Evolutionary conservation across 2,797 vertebrate genomes (phyloP).

Genomic region (Leptoclinus maculatus): DNA sequence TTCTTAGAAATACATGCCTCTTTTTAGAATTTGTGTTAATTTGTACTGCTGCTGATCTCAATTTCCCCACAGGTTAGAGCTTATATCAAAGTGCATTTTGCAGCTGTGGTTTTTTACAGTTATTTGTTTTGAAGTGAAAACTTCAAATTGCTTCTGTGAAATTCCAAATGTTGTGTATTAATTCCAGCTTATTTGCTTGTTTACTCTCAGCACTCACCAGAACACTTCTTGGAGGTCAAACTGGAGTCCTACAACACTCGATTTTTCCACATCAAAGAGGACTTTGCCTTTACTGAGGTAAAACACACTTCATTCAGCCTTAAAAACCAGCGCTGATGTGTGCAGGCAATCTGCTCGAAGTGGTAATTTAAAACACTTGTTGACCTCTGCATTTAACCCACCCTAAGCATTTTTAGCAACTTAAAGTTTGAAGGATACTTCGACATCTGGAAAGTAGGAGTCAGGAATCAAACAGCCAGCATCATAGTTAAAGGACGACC

Average conservation of each 20-base stretch:
- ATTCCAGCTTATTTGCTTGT: neutral
- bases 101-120: neutral
- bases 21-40: neutral
- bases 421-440: neutral
- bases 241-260: conserved; percentile 91
- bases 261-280: conserved; percentile 92
- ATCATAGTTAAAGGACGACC: no score
- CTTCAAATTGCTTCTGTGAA: neutral
- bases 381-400: neutral
- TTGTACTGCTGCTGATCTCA: neutral
- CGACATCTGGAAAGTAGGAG: neutral
- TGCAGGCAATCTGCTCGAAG: neutral
- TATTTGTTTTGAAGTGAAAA: neutral
- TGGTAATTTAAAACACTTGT: no score
- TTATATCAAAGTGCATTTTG: neutral
- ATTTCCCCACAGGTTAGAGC: neutral
- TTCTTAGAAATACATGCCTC: neutral
- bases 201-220: conserved; percentile 82
- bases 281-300: conserved; percentile 92
- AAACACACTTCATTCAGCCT: neutral
- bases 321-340: neutral
- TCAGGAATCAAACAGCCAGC: no score
- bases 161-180: neutral
- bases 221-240: conserved; percentile 91
- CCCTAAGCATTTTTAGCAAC: neutral